phyloP scores from a whole-genome alignment of 2,113 vertebrate species.

The Etheostoma cragini region DNA sequence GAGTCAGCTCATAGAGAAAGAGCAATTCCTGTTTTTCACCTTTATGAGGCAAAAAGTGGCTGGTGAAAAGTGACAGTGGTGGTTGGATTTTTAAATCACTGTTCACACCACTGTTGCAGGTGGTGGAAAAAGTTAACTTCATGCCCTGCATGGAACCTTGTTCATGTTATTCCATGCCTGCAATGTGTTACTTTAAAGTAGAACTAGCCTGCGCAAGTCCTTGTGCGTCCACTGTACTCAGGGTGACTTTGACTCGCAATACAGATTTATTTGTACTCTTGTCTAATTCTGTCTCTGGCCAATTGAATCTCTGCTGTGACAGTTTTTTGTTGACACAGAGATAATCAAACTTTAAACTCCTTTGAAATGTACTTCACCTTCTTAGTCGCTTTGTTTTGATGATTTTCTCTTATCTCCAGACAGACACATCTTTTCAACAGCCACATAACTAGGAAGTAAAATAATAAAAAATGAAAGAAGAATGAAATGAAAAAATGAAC shows the following conservation, averaged over 20 bases:
- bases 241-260: conserved; percentile 36
- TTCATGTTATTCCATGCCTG: conserved; percentile 54
- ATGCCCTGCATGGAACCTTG: too few relatives aligned
- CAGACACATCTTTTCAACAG: conserved; percentile 1
- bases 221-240: conserved; percentile 33
- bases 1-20: too few relatives aligned
- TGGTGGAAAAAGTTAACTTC: too few relatives aligned
- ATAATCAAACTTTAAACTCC: conserved; percentile 36
- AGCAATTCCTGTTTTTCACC: too few relatives aligned
- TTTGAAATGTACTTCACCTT: conserved; percentile 25
- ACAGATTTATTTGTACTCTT: conserved; percentile 31
- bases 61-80: too few relatives aligned
- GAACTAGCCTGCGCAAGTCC: conserved; percentile 27
- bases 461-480: not conserved
- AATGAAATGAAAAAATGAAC: not conserved
- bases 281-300: conserved; percentile 21
- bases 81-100: too few relatives aligned
- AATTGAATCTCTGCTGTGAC: conserved; percentile 27
- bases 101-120: too few relatives aligned
- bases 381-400: not conserved
- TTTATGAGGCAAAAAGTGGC: too few relatives aligned
- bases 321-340: conserved; percentile 28
- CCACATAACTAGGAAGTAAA: not conserved
- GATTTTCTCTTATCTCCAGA: conserved; percentile 22
- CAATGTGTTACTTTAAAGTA: conserved; percentile 36